Evolutionary conservation across 2,797 vertebrate species (phyloP), one percentile per base, ranked within the genome.

Genomic region (Poeciliopsis paucimaculata): DNA sequence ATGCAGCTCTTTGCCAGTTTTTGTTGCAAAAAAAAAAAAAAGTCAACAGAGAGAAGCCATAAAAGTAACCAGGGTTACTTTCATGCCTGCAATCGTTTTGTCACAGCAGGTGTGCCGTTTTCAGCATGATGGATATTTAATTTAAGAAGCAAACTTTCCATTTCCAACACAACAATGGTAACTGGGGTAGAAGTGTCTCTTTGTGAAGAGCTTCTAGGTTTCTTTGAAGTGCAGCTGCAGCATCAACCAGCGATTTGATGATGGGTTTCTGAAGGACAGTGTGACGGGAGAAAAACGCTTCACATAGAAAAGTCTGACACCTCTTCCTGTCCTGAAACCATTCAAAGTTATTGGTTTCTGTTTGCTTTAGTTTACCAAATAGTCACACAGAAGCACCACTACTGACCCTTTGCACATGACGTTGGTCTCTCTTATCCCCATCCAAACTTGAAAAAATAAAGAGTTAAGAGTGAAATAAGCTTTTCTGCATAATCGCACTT

Each of bases 81-180:
- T 89, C 81, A 88, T 60, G 77, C 73, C 60, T 43, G 80, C 53
- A 86, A 84, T 88, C 79, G 76, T 77, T 92, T 87, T 75, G 80
- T 90, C 81, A 89, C 86, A 88, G 84, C 82, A 82, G 75, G 82
- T 89, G 82, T 77, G 77, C 75, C 51, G 76, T 84, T 91, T 87
- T 84, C 75, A 73, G 82, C 81, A 68, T 51, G 57, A 60, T 76
- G 71, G 80, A 83, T 72, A 57, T 68, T 60, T 91, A 82, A 76
- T 82, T 77, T 75, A 71, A 68, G 62, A 79, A 78, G 70, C 79
- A 76, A 83, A 82, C 75, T 43, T 86, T 82, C 84, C 68, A 87
- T 90, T 86, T 90, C 39, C n/a, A 81, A n/a, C 79, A 51, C 26
- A 71, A 88, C 76, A 89, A 86, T 79, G 77, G 77, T 41, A 51